Evolutionary conservation across 2,888 invertebrate species (phyloP), one percentile per base, ranked within the genome.

Genomic region (Amblyteles armatorius): DNA sequence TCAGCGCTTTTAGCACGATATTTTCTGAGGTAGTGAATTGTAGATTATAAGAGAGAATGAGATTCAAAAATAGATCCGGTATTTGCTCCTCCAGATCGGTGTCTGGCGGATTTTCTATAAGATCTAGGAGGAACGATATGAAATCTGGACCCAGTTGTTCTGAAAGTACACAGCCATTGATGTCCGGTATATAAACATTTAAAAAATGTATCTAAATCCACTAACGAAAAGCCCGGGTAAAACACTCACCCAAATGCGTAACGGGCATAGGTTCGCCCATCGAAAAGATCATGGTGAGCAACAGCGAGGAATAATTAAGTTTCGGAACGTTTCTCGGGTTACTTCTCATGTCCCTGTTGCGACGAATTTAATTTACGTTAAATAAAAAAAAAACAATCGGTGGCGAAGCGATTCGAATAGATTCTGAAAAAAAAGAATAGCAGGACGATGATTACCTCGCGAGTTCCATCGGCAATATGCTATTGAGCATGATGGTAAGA

Each of bases 201-300:
- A 60, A 80, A 44, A 84, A 13, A 79, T 19, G 65, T 36, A 55
- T 69, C 9, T 63, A 76, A 77, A 52, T 36, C 11, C 13, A 52
- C 48, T 50, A 36, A 80, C 36, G 57, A 13, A 26, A 5, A 6
- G 0, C 0, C 48, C 44, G 29, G 5, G 11, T 26, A 44, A 29
- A 2, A 4, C 74, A 91, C 93, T 94, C 94, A 98, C 98, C 98
- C 93, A 97, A 97, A 94, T 98, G 97, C 73, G 97, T 97, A 77
- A 98, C 95, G 2, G 99, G 98, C 95, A 99, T 96, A 68, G 96
- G 96, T 93, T 99, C 98, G 0, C 97, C 98, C 95, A 98, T 97
- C 77, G 98, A 98, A 93, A 99, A 96, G 71, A 99, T 96, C 96
- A 98, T 97, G 72, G 98, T 97, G 82, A 99, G 94, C 88, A 99